Conservation (phyloP, 2,113 vertebrate species). For the Channa maculata region DNA sequence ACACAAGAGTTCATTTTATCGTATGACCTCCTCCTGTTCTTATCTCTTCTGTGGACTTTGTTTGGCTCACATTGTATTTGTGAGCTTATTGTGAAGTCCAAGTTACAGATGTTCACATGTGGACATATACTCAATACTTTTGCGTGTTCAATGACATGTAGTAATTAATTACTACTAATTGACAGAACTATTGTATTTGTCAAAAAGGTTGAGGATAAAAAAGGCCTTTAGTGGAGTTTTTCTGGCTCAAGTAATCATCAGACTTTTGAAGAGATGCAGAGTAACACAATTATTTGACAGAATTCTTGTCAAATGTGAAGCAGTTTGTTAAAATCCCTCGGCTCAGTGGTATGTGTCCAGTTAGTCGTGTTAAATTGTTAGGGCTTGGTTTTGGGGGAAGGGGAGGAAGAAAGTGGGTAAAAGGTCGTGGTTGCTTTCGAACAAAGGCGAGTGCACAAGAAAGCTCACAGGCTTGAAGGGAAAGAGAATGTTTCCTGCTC, state of each 20-base stretch:
- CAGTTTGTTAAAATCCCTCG: too few relatives aligned
- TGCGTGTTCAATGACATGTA: too few relatives aligned
- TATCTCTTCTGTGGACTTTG: conserved; percentile 44
- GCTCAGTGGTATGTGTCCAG: background rate
- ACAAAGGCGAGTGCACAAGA: conserved; percentile 19
- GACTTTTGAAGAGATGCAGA: too few relatives aligned
- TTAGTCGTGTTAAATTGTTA: background rate
- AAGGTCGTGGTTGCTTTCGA: conserved; percentile 57
- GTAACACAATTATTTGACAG: too few relatives aligned
- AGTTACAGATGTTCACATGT: too few relatives aligned
- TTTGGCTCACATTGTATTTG: background rate
- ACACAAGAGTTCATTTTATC: background rate
- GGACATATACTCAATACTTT: too few relatives aligned
- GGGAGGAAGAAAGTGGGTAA: conserved; percentile 66
- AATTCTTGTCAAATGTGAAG: conserved; percentile 2
- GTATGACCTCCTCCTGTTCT: conserved; percentile 5
- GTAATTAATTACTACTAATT: too few relatives aligned
- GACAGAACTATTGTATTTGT: too few relatives aligned
- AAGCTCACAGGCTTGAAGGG: background rate
- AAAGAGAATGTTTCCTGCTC: background rate
- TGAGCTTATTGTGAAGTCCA: background rate
- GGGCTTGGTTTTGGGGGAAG: background rate
- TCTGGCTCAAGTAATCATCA: too few relatives aligned
- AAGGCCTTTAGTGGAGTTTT: too few relatives aligned
- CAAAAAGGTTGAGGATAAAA: too few relatives aligned